Evolutionary conservation across 2,113 vertebrate genomes (phyloP), one percentile per base, ranked within the genome.

Genomic region (Synodontis membranacea): DNA sequence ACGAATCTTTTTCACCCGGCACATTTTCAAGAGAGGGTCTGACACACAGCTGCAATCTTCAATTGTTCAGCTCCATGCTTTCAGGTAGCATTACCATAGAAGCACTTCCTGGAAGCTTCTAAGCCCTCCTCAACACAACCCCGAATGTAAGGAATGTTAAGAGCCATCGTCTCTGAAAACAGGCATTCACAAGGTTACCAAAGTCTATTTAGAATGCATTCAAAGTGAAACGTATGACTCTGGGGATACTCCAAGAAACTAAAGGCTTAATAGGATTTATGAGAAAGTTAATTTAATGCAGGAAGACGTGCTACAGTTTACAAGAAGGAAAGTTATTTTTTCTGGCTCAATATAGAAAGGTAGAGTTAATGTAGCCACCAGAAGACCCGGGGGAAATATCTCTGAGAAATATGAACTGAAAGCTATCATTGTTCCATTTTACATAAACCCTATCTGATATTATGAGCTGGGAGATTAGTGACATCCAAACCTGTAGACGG

Each of bases 361-460:
- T 46, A 82, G 44, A 78, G 48, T 74, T 86, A 81, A 86, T 54
- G 79, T 34, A 79, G 79, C 72, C 64, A 82, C 75, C 58, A 17
- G 19, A 56, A 79, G 60, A 75, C 85, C 85, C 70, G 64, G 54
- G 88, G 88, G 79, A 84, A 87, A 88, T 79, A 85, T 87, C 11
- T 11, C 0, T 11, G 56, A 82, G 83, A 85, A 86, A 90, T 80
- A 85, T 82, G 62, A 84, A 87, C 84, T 72, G 75, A 83, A 89
- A 72, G 62, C 81, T 46, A 11, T 78, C 42, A 56, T 86, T 52
- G 39, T 74, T 80, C 62, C 62, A 25, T 76, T 82, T 54, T 58
- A 76, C n/a, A 31, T 90, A 90, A 89, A 89, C 23, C 25, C 79
- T 79, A 79, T 91, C 34, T 83, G 85, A 87, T 54, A 83, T 80